Conservation (phyloP, 2,797 vertebrate genomes). For the Helicolenus hilgendorfi region DNA sequence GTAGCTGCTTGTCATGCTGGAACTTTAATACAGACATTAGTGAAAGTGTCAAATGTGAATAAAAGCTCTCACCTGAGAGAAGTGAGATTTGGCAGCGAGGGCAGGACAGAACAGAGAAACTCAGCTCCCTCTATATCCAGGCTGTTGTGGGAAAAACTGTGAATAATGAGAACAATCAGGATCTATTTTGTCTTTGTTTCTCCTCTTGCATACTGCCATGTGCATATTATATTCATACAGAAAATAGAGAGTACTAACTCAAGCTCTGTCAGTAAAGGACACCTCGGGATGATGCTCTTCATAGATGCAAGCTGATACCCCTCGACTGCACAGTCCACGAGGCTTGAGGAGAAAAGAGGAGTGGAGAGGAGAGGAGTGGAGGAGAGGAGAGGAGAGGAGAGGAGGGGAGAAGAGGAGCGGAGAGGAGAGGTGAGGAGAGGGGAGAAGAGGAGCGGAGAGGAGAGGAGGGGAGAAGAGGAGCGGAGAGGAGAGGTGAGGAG, state of each 20-base stretch:
- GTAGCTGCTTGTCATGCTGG: rapidly evolving
- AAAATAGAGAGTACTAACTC: slow-evolving; percentile 84
- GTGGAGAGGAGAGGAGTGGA: background rate
- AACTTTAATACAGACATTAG: background rate
- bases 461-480: background rate
- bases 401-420: too few relatives aligned
- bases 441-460: background rate
- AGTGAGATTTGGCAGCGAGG: slow-evolving; percentile 84
- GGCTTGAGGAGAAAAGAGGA: slow-evolving; percentile 67
- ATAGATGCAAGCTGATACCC: slow-evolving; percentile 49
- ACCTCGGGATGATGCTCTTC: slow-evolving; percentile 72
- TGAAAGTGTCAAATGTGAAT: background rate
- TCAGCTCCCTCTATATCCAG: slow-evolving; percentile 80
- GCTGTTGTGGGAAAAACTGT: slow-evolving; percentile 89
- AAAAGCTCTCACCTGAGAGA: slow-evolving; percentile 86
- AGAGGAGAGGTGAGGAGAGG: background rate
- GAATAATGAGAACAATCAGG: slow-evolving; percentile 38
- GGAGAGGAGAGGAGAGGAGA: background rate
- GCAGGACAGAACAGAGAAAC: slow-evolving; percentile 83
- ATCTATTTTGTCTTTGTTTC: background rate
- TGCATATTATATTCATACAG: background rate
- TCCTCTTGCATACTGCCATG: background rate
- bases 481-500: background rate
- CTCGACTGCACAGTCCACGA: slow-evolving; percentile 77
- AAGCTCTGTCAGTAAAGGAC: slow-evolving; percentile 85